These are phyloP conservation scores for Tethya wilhelma DNA, from an alignment of 37 sponge, comb jelly and placozoan species.

Conservation along the genomic window DNA sequence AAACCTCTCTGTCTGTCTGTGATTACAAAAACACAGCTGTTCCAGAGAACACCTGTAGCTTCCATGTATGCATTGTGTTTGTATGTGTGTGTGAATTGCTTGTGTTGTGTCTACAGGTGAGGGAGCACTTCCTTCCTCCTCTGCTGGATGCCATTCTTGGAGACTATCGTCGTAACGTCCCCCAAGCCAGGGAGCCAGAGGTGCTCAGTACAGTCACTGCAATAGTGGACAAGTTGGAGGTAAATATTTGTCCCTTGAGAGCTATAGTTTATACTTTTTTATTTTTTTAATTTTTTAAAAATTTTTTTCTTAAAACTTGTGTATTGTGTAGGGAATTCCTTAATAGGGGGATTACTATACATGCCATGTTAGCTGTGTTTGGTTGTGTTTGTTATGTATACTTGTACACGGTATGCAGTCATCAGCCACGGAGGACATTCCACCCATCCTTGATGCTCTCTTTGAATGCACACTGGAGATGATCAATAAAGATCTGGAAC, in stretches of 20 bases:
- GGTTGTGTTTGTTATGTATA: too few species aligned
- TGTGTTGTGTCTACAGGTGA: conserved; percentile 25
- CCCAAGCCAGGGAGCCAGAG: conserved; percentile 96
- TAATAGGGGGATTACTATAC: too few species aligned
- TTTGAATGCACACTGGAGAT: conserved; percentile 98
- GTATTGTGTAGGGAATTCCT: too few species aligned
- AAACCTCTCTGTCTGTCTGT: too few species aligned
- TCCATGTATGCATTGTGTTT: not conserved
- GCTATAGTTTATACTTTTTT: too few species aligned
- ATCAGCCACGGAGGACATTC: conserved; percentile 77
- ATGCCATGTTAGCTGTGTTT: too few species aligned
- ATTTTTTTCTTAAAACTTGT: too few species aligned
- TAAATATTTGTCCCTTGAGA: too few species aligned
- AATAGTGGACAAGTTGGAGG: conserved; percentile 91
- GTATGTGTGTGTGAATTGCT: not conserved
- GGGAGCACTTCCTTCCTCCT: conserved; percentile 97
- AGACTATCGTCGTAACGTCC: conserved; percentile 90
- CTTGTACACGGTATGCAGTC: too few species aligned
- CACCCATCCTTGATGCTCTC: conserved; percentile 87
- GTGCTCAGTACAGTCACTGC: conserved; percentile 90
- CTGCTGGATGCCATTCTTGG: conserved; percentile 92
- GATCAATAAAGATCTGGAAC: conserved; percentile 94
- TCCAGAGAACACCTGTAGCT: too few species aligned
- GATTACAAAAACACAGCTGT: too few species aligned
- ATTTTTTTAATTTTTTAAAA: too few species aligned